A percentile compares a stretch with the other conserved stretches of the same genome.
These are phyloP conservation scores for Ochropleura plecta DNA, from an alignment of 2,888 invertebrate genomes.

Conservation along the genomic window DNA sequence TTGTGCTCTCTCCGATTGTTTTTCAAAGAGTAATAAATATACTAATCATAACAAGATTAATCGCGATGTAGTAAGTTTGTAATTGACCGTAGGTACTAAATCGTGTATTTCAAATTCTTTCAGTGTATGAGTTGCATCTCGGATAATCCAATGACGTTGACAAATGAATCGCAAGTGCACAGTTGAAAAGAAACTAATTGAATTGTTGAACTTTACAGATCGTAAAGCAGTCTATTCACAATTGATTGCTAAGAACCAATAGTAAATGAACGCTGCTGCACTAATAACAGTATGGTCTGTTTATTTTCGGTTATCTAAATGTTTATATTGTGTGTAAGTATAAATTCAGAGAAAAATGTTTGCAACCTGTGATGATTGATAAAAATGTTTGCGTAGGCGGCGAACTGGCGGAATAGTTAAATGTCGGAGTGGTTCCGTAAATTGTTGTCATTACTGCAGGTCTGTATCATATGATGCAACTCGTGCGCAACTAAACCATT, in stretches of 20 bases:
- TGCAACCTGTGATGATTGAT: constrained; percentile 32
- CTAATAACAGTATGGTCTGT: constrained; percentile 22
- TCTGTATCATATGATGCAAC: constrained; percentile 13
- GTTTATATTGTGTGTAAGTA: constrained; percentile 26
- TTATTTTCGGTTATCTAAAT: constrained; percentile 14
- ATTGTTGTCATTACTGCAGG: constrained; percentile 24
- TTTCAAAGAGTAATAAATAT: constrained; percentile 6
- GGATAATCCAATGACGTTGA: constrained; percentile 64
- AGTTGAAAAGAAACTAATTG: constrained; percentile 32
- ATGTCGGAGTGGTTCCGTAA: constrained; percentile 7
- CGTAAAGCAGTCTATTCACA: constrained; percentile 21
- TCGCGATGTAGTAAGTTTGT: constrained; percentile 37
- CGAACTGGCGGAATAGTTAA: constrained; percentile 9
- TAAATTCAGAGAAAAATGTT: constrained; percentile 33
- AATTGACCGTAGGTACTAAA: constrained; percentile 51
- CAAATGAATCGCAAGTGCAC: constrained; percentile 58
- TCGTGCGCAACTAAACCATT: constrained; percentile 1
- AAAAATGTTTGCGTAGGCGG: constrained; percentile 41
- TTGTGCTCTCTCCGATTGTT: not conserved
- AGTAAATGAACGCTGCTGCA: constrained; percentile 27
- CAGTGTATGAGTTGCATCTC: constrained; percentile 52
- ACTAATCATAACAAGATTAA: constrained; percentile 1
- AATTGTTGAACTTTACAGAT: constrained; percentile 49
- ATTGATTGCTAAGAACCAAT: constrained; percentile 26
- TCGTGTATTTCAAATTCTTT: constrained; percentile 61